phyloP scores from a whole-genome alignment of 2,797 vertebrate species.

The Neosilurus hyrtlii region DNA sequence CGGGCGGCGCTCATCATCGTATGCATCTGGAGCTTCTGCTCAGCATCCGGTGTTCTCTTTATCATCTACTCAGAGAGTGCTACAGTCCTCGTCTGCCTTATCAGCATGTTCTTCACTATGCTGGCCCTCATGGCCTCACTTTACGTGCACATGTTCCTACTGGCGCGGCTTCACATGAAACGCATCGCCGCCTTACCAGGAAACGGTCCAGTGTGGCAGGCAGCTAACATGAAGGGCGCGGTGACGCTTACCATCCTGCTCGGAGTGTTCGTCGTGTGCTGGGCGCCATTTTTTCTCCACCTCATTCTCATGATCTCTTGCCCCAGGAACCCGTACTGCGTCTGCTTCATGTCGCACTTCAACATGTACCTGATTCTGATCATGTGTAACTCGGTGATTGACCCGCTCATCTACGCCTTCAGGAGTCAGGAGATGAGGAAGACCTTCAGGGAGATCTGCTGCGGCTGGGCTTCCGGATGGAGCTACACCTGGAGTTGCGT shows the following conservation, averaged over 20 bases:
- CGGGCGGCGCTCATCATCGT: slow-evolving; percentile 74
- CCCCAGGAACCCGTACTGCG: slow-evolving; percentile 83
- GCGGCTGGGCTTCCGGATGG: slow-evolving; percentile 69
- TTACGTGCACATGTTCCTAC: slow-evolving; percentile 87
- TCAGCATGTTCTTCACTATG: slow-evolving; percentile 85
- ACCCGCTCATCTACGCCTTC: slow-evolving; percentile 87
- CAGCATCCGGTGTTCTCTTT: slow-evolving; percentile 77
- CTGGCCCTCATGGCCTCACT: slow-evolving; percentile 84
- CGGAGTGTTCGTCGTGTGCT: slow-evolving; percentile 85
- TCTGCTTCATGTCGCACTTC: slow-evolving; percentile 90
- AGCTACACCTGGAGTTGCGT: slow-evolving; percentile 49
- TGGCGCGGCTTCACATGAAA: slow-evolving; percentile 82
- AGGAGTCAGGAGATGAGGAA: slow-evolving; percentile 86
- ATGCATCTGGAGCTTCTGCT: slow-evolving; percentile 81
- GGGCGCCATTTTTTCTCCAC: slow-evolving; percentile 86
- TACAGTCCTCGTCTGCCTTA: slow-evolving; percentile 81
- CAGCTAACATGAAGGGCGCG: slow-evolving; percentile 83
- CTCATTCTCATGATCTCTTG: slow-evolving; percentile 86
- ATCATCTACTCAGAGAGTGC: slow-evolving; percentile 83
- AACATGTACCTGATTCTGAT: slow-evolving; percentile 89
- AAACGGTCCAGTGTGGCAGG: slow-evolving; percentile 73
- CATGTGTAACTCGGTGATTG: slow-evolving; percentile 86
- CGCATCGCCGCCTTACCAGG: slow-evolving; percentile 81
- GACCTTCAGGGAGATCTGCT: slow-evolving; percentile 85
- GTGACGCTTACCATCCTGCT: slow-evolving; percentile 85